phyloP scores from a whole-genome alignment of 2,888 invertebrate genomes.

The Plebejus argus region DNA sequence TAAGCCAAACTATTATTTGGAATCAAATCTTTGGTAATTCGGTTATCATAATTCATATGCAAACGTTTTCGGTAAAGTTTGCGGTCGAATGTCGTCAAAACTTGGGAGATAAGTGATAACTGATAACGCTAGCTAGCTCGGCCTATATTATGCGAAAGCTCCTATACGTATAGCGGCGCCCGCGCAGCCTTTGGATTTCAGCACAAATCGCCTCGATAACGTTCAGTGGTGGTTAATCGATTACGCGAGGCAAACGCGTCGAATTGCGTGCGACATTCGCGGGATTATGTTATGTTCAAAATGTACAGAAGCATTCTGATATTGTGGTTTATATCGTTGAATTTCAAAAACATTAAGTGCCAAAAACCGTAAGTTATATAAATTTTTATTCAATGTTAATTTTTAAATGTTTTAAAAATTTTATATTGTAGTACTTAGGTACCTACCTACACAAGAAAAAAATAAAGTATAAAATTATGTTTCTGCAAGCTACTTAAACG shows the following conservation, averaged over 20 bases:
- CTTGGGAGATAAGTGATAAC: too few species aligned
- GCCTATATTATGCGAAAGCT: slow-evolving; percentile 61
- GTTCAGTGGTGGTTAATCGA: slow-evolving; percentile 65
- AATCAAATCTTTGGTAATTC: slow-evolving; percentile 36
- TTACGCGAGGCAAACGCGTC: slow-evolving; percentile 65
- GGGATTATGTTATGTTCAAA: slow-evolving; percentile 59
- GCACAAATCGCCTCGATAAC: slow-evolving; percentile 51
- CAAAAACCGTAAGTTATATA: slow-evolving; percentile 64
- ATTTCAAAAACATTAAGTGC: slow-evolving; percentile 53
- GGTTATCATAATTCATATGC: slow-evolving; percentile 39
- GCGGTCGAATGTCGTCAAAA: slow-evolving; percentile 46
- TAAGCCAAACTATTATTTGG: slow-evolving; percentile 22
- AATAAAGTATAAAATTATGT: neutral
- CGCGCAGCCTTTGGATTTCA: slow-evolving; percentile 59
- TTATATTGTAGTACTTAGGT: neutral
- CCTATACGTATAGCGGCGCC: slow-evolving; percentile 51
- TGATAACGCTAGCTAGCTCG: slow-evolving; percentile 50
- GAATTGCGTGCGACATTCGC: slow-evolving; percentile 43
- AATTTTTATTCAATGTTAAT: slow-evolving; percentile 27
- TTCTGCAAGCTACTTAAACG: neutral
- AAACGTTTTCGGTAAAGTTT: slow-evolving; percentile 50
- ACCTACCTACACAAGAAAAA: neutral
- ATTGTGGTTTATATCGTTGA: slow-evolving; percentile 51
- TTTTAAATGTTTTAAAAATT: neutral
- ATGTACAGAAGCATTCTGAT: slow-evolving; percentile 62